phyloP scores from a whole-genome alignment of 2,113 vertebrate species.

The Vidua chalybeata region DNA sequence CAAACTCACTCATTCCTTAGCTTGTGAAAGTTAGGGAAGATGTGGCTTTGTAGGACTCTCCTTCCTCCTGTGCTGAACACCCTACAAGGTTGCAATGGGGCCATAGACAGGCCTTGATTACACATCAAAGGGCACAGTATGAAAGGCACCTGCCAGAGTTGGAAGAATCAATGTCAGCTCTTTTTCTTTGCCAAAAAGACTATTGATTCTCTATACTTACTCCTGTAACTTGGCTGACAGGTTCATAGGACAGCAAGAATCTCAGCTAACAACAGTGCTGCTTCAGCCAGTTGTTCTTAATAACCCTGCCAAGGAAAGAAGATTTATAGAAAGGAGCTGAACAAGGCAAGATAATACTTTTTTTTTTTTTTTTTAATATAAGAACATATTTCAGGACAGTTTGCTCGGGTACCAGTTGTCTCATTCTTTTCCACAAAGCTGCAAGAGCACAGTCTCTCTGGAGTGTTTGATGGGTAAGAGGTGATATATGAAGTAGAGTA shows the following conservation, averaged over 20 bases:
- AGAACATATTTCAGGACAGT: not conserved
- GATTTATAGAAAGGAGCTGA: not conserved
- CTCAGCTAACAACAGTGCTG: slow-evolving; percentile 24
- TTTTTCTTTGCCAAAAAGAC: slow-evolving; percentile 15
- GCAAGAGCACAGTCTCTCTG: not conserved
- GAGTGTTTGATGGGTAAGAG: not conserved
- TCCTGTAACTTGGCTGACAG: slow-evolving; percentile 20
- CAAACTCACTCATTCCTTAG: not conserved
- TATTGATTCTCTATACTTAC: slow-evolving; percentile 31
- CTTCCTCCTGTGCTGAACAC: not conserved
- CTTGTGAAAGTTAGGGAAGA: not conserved
- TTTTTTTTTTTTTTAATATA: not conserved
- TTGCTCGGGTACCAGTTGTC: not conserved
- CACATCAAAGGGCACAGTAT: not conserved
- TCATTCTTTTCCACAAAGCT: slow-evolving; percentile 1
- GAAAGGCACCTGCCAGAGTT: not conserved
- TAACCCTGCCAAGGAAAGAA: slow-evolving; percentile 15
- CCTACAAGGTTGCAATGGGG: not conserved
- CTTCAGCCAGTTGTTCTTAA: slow-evolving; percentile 48
- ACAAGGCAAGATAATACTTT: not conserved
- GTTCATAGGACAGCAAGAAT: slow-evolving; percentile 22
- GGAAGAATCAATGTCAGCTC: not conserved
- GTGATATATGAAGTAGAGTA: not conserved
- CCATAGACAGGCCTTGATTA: not conserved
- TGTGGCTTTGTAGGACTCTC: not conserved